Evolutionary conservation across 1,140 invertebrate species (phyloP), one percentile per base, ranked within the genome.

Genomic region (Drosophila lacertosa): DNA sequence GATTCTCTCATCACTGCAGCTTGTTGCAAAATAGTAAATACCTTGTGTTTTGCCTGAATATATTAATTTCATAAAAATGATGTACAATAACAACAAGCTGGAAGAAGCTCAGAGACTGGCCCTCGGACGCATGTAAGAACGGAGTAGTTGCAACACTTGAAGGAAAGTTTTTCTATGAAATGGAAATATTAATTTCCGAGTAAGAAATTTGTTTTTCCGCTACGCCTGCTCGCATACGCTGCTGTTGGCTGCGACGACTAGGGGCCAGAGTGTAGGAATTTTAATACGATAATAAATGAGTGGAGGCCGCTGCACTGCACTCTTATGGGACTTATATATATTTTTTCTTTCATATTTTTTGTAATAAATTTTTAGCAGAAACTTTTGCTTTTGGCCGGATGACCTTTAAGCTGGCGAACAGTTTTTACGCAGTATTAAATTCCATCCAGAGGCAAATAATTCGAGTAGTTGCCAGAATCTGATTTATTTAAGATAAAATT

Each of bases 121-220:
- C 24, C 13, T 48, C 6, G 45, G 22, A n/a, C 26, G 3, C 26
- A 29, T 29, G 9, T 9, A 29, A 7, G 2, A 29, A 47, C 24
- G 10, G 16, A 42, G 44, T 24, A 18, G 32, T 39, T 37, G 45
- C 26, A 45, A 15, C 32, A 26, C 13, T 70, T 57, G 54, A 20
- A 4, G 9, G 16, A 15, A 86, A 86, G 82, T 88, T 82, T 78
- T 82, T 73, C 77, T 88, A 76, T 78, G 71, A 78, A 78, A 88
- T 88, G 77, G 60, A 88, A 88, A 88, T 88, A 88, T 88, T 88
- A 88, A 88, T 88, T 88, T 88, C 77, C 82, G 75, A 88, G 77
- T 68, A 72, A 88, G 82, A 88, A 88, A 88, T 88, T 88, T 88
- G 82, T 82, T 82, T 88, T 88, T 89, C 82, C 83, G 69, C 74